Conservation (phyloP, 2,113 vertebrate genomes). For the Datnioides undecimradiatus region DNA sequence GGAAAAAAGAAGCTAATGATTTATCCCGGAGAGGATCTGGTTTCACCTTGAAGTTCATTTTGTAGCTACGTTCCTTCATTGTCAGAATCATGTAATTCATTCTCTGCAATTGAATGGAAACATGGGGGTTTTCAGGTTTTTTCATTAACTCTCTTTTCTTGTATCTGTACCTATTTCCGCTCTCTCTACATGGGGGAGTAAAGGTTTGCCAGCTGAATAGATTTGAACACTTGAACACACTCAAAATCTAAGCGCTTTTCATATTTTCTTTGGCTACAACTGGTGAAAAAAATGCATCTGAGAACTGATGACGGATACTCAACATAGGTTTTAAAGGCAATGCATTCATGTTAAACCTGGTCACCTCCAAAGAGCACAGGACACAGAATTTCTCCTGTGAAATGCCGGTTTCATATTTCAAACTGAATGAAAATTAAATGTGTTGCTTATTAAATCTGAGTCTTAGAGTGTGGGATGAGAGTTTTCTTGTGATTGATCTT, state of each 20-base stretch:
- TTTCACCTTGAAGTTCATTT: slow-evolving; percentile 10
- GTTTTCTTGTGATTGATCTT: not conserved
- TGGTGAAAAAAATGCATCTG: not conserved
- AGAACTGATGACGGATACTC: not conserved
- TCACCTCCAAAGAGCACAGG: not conserved
- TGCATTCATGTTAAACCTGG: not conserved
- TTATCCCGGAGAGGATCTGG: not conserved
- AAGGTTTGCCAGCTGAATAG: not conserved
- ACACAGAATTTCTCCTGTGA: not conserved
- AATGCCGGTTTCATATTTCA: not conserved
- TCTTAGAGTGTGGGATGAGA: not conserved
- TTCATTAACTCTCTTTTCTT: not conserved
- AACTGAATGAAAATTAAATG: not conserved
- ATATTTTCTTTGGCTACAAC: not conserved
- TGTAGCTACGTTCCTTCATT: not conserved
- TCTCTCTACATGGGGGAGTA: too few species aligned
- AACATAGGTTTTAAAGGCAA: not conserved
- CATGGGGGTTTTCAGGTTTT: not conserved
- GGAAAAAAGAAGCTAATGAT: too few species aligned
- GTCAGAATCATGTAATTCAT: not conserved
- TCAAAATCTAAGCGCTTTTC: too few species aligned
- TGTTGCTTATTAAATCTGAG: not conserved
- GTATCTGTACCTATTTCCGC: not conserved
- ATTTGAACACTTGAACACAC: too few species aligned
- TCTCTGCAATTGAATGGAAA: not conserved